Conservation (phyloP, 1,140 invertebrate species). For the Maconellicoccus hirsutus region DNA sequence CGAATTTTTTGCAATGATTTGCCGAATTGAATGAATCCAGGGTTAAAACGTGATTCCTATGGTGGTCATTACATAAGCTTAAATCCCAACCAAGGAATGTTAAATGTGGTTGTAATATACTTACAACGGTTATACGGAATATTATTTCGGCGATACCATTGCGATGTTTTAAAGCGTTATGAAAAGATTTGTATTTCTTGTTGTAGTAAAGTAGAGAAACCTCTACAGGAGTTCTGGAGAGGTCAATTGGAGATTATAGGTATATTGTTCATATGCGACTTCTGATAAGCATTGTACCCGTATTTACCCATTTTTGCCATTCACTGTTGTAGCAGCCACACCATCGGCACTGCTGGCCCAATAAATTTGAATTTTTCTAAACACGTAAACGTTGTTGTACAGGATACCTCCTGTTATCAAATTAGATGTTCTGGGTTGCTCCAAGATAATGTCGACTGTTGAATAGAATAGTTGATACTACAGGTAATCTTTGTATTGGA, state of each 20-base stretch:
- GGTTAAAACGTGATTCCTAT: no score
- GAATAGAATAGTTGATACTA: no score
- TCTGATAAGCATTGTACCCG: no score
- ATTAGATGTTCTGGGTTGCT: neutral
- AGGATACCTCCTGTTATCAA: neutral
- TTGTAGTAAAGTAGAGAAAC: neutral
- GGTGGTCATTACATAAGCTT: no score
- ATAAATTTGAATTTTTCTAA: neutral
- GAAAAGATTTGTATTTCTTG: neutral
- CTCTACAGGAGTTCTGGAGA: neutral
- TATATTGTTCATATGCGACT: no score
- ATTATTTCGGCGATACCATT: no score
- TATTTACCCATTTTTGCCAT: neutral
- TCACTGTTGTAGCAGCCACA: neutral
- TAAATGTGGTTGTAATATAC: no score
- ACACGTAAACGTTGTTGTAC: neutral
- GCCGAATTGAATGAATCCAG: no score
- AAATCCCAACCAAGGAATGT: no score
- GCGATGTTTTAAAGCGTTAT: neutral
- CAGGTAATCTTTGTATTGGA: no score
- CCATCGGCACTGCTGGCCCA: neutral
- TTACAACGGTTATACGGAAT: no score
- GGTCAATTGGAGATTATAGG: neutral
- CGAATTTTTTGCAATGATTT: no score
- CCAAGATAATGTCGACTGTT: neutral